Conservation (phyloP, 1,140 invertebrate genomes). For the Paracyclopina nana region DNA sequence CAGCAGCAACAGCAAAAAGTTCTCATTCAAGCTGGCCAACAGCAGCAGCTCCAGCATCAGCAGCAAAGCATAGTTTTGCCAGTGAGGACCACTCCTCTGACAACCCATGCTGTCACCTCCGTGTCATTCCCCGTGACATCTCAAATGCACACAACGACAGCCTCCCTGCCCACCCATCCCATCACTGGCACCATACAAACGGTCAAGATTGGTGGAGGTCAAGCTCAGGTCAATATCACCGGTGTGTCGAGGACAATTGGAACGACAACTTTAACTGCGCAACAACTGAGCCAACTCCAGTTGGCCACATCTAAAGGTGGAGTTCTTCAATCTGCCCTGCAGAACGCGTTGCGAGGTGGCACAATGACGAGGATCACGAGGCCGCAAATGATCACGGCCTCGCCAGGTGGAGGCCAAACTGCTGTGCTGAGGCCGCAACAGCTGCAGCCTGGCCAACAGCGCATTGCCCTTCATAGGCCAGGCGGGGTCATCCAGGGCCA, state of each 20-base stretch:
- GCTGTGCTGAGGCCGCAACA: neutral
- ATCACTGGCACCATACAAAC: too few relatives aligned
- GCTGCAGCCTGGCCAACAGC: neutral
- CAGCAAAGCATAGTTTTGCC: neutral
- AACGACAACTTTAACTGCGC: neutral
- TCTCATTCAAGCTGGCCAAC: neutral
- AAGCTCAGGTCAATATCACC: neutral
- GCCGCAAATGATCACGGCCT: neutral
- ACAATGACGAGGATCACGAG: neutral
- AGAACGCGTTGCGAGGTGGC: neutral
- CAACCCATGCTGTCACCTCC: neutral
- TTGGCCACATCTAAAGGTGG: too few relatives aligned
- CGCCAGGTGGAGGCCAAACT: neutral
- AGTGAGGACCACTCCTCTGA: neutral
- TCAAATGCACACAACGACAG: neutral
- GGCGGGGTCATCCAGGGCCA: neutral
- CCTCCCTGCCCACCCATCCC: neutral
- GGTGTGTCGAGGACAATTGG: too few relatives aligned
- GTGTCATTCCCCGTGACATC: neutral
- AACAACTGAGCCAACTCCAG: neutral
- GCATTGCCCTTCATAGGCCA: slow-evolving; percentile 1
- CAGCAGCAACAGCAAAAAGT: too few relatives aligned
- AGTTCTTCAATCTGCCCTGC: neutral
- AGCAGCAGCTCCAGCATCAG: neutral
- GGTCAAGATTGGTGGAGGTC: neutral